Conservation (phyloP, 2,113 vertebrate genomes). For the Labeo catla region DNA sequence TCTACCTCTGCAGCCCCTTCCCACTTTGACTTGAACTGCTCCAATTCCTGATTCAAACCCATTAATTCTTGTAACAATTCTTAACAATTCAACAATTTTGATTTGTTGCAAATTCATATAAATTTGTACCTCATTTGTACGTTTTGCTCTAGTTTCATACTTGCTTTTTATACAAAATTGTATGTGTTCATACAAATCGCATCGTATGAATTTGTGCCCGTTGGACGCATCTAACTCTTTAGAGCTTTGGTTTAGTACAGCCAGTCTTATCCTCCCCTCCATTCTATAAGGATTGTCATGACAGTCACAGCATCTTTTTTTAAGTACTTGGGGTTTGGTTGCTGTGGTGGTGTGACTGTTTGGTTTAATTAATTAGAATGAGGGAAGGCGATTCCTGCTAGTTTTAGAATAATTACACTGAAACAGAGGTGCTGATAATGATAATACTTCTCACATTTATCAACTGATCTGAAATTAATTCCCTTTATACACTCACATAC, state of each 20-base stretch:
- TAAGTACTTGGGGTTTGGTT: constrained; percentile 36
- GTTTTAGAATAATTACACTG: constrained; percentile 47
- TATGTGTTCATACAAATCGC: neutral
- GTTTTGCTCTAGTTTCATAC: neutral
- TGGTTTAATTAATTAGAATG: constrained; percentile 53
- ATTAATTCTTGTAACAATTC: neutral
- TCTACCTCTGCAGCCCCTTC: neutral
- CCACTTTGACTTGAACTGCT: neutral
- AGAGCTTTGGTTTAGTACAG: neutral
- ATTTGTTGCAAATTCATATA: too few relatives aligned
- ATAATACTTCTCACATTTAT: constrained; percentile 45
- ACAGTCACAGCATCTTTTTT: constrained; percentile 1
- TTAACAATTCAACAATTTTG: neutral
- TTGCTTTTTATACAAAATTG: too few relatives aligned
- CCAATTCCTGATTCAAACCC: neutral
- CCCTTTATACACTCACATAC: constrained; percentile 11
- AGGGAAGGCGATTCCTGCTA: constrained; percentile 47
- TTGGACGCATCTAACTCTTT: neutral
- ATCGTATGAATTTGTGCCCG: neutral
- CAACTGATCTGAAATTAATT: constrained; percentile 46
- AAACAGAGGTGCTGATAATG: constrained; percentile 15
- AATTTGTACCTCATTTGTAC: neutral
- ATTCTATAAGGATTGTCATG: constrained; percentile 9
- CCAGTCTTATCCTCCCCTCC: neutral
- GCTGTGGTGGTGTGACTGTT: constrained; percentile 3